A percentile compares a stretch with the other conserved stretches of the same genome.
phyloP scores from a whole-genome alignment of 1,140 invertebrate genomes.

The Danaus plexippus region DNA sequence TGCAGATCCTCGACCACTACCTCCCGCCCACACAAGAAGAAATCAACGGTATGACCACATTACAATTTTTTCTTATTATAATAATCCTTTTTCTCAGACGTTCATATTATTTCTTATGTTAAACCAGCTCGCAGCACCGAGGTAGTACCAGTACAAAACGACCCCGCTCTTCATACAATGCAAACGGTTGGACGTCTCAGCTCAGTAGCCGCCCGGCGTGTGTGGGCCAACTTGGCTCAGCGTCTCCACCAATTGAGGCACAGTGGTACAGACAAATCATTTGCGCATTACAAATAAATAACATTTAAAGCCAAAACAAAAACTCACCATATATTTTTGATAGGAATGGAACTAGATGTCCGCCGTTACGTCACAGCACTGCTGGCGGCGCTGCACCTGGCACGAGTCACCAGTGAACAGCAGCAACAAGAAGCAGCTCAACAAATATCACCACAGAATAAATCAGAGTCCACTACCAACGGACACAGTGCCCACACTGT shows the following conservation, averaged over 20 bases:
- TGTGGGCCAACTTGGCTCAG: constrained; percentile 75
- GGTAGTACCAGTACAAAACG: constrained; percentile 68
- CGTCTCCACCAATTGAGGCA: constrained; percentile 73
- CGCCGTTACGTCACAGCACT: constrained; percentile 75
- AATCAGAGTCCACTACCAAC: too few relatives aligned
- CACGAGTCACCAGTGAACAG: constrained; percentile 76
- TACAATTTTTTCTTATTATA: not conserved
- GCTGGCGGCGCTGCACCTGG: constrained; percentile 75
- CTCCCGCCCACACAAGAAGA: constrained; percentile 74
- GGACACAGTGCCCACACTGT: constrained; percentile 1
- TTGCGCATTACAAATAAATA: not conserved
- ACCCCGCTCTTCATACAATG: constrained; percentile 78
- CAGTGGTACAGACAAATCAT: constrained; percentile 26
- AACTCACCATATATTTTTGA: constrained; percentile 4
- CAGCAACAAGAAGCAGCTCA: constrained; percentile 50
- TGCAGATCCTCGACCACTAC: constrained; percentile 78
- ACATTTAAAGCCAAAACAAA: not conserved
- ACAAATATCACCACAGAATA: constrained; percentile 11
- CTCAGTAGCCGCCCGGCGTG: constrained; percentile 77
- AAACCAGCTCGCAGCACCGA: constrained; percentile 26
- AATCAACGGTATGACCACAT: constrained; percentile 30
- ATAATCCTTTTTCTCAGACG: too few relatives aligned
- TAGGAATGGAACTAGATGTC: constrained; percentile 70
- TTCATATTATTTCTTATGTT: not conserved
- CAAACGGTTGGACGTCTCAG: constrained; percentile 80